A percentile compares a stretch with the other conserved stretches of the same genome.
These are phyloP conservation scores for Cantharis nigra DNA, from an alignment of 2,888 invertebrate species.

Conservation along the genomic window DNA sequence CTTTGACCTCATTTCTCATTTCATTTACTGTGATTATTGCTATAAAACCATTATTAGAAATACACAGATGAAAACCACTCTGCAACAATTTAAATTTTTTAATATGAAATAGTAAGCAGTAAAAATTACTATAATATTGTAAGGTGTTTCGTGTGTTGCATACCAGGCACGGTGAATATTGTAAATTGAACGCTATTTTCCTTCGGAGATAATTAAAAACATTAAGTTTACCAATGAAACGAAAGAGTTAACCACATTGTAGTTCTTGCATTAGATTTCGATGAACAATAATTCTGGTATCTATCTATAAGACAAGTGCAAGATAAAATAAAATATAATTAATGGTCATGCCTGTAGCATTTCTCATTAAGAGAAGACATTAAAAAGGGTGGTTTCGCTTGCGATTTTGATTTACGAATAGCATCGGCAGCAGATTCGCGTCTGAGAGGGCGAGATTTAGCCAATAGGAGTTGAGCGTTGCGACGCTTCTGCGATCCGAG, in stretches of 20 bases:
- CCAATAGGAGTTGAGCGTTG: conserved; percentile 50
- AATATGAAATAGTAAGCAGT: too few species aligned
- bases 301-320: conserved; percentile 10
- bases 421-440: conserved; percentile 56
- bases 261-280: background rate
- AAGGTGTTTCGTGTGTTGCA: background rate
- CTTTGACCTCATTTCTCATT: too few species aligned
- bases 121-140: background rate
- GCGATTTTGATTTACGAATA: conserved; percentile 58
- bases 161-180: background rate
- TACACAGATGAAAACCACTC: too few species aligned
- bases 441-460: conserved; percentile 48
- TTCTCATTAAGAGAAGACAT: conserved; percentile 32
- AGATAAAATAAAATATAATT: conserved; percentile 30
- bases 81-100: too few species aligned
- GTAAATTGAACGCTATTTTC: background rate
- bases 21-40: too few species aligned
- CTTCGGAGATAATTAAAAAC: background rate
- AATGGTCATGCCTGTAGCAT: conserved; percentile 31
- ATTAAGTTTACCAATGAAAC: background rate
- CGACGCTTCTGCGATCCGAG: conserved; percentile 36
- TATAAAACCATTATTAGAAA: too few species aligned
- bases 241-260: background rate
- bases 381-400: conserved; percentile 35
- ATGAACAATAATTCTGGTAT: background rate